phyloP scores from a whole-genome alignment of 2,113 vertebrate genomes.

The Carollia perspicillata region DNA sequence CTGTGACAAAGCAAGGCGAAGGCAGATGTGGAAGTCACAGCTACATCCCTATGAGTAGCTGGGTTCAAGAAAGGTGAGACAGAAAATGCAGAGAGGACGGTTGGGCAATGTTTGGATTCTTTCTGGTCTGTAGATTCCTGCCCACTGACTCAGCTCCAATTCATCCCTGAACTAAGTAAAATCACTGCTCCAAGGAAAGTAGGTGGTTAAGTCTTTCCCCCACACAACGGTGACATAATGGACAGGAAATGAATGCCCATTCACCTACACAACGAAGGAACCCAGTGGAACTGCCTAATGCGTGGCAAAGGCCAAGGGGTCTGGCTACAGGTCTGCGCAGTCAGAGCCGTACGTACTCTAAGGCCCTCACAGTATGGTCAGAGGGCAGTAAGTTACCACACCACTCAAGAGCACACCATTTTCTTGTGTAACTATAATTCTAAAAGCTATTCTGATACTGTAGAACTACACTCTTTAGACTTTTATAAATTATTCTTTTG shows the following conservation, averaged over 20 bases:
- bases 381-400: background rate
- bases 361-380: background rate
- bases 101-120: background rate
- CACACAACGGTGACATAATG: background rate
- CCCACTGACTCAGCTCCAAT: background rate
- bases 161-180: background rate
- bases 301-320: background rate
- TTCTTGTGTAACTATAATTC: background rate
- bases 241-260: background rate
- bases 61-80: background rate
- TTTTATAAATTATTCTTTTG: background rate
- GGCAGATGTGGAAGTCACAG: background rate
- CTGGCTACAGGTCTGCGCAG: background rate
- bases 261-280: background rate
- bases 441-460: background rate
- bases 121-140: background rate
- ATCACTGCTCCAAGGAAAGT: background rate
- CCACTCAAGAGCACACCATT: background rate
- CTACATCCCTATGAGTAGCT: background rate
- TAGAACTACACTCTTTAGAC: background rate
- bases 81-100: background rate
- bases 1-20: background rate
- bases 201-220: background rate
- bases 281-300: accelerated
- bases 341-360: too few relatives aligned